Evolutionary conservation across 1,140 invertebrate species (phyloP).

Genomic region (Drosophila biarmipes): DNA sequence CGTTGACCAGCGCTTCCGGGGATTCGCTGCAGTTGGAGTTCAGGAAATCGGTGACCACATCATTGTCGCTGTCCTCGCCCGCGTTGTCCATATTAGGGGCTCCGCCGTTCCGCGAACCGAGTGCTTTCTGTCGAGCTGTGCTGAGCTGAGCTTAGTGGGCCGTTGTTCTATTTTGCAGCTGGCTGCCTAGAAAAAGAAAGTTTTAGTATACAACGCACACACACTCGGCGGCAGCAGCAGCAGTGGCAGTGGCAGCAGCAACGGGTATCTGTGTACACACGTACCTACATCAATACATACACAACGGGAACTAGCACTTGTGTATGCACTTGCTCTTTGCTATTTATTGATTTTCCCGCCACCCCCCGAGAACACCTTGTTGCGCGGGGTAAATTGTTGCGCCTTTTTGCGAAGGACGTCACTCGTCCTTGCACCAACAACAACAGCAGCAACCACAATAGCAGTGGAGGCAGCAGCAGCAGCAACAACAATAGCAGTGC

Average conservation of each 20-base stretch:
- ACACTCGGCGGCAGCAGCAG: conserved; percentile 29
- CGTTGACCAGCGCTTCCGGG: conserved; percentile 25
- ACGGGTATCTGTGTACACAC: conserved; percentile 10
- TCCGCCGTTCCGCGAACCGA: not conserved
- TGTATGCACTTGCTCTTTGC: conserved; percentile 54
- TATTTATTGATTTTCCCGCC: conserved; percentile 76
- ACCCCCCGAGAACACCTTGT: conserved; percentile 50
- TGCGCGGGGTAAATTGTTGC: conserved; percentile 73
- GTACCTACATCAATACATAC: conserved; percentile 17
- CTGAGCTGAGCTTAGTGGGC: conserved; percentile 45
- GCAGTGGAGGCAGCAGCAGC: conserved; percentile 34
- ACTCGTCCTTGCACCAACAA: conserved; percentile 68
- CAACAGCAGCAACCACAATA: conserved; percentile 32
- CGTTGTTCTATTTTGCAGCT: conserved; percentile 30
- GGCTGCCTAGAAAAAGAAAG: conserved; percentile 74
- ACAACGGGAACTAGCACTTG: conserved; percentile 23
- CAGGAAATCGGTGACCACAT: conserved; percentile 83
- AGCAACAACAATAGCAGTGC: conserved; percentile 20
- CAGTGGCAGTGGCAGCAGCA: conserved; percentile 20
- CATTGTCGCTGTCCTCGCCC: conserved; percentile 80
- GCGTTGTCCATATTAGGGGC: conserved; percentile 61
- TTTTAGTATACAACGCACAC: conserved; percentile 68
- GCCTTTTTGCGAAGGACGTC: conserved; percentile 65
- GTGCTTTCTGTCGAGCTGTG: conserved; percentile 30
- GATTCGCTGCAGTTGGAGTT: conserved; percentile 72